Evolutionary conservation across 2,888 invertebrate genomes (phyloP), one percentile per base, ranked within the genome.

Genomic region (Colletes collaris): DNA sequence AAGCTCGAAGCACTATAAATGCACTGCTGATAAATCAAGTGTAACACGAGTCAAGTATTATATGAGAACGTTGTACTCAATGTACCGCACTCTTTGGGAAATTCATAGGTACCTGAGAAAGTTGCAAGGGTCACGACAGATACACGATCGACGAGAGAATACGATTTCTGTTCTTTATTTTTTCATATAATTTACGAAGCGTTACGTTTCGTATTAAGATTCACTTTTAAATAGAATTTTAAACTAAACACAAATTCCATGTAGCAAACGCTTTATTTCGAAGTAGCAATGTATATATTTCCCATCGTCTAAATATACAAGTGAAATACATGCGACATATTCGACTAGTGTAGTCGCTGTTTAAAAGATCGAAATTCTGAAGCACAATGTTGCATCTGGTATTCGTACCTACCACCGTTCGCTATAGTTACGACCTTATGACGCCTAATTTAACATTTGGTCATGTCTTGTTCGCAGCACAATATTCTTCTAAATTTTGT

Each of bases 21-120:
- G 83, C 85, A 84, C 80, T 81, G 83, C 81, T 89, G 86, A 86
- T 87, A 88, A 85, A 86, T 84, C 82, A 85, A 86, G 71, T 68
- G 69, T 84, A 84, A 86, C 83, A 83, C 81, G 72, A 84, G 64
- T 83, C 72, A 83, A 89, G 78, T 82, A 84, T 88, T 88, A 88
- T 79, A 83, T 83, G 81, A 80, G 79, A 81, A 82, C 74, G 77
- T 84, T 78, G 66, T 72, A 84, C 81, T 70, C 62, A 53, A 63
- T 56, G 53, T 77, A 72, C 67, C 69, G 70, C 76, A 79, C 72
- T 66, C 80, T 73, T 74, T 37, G 58, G 46, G 65, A 83, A 79
- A 64, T 70, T 83, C 60, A 58, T 70, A 50, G 72, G 50, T 72
- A 82, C 72, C 72, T 73, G 67, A 82, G 60, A 69, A 82, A 82